Evolutionary conservation across 2,888 invertebrate species (phyloP), one percentile per base, ranked within the genome.

Genomic region (Parthenolecanium corni): DNA sequence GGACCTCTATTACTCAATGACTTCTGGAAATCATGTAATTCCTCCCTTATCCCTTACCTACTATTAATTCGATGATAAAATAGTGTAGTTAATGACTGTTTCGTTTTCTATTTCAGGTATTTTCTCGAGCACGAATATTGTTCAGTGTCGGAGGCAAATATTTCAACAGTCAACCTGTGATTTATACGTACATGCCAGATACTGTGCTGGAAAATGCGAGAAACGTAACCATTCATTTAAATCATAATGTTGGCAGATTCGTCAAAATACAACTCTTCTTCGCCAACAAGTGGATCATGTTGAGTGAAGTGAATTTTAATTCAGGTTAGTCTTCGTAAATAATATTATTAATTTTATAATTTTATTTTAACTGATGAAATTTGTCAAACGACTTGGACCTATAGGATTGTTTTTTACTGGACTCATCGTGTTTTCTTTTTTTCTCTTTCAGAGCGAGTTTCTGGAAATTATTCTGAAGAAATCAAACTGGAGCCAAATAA

Each of bases 241-340:
- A 81, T 69, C 73, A 77, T 65, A 75, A 80, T 64, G 71, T 81
- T 3, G 86, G 80, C 31, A 77, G 75, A 67, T 81, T 78, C 71
- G 76, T 86, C 68, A 82, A 79, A 74, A 72, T 81, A 68, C 76
- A 80, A 65, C 76, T 85, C 47, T 79, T 78, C 71, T 86, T 85
- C 71, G 82, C 82, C 53, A 77, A 80, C 57, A 77, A 78, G 63
- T 84, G 84, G 84, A 80, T 86, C 69, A 80, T 85, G 78, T 77
- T 86, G 68, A 82, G 84, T 71, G 86, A 86, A 74, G 79, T 85
- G 64, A 74, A 76, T 47, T 81, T 81, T 70, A 78, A 80, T 67
- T 79, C 79, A 67, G 76, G 81, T 80, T 72, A 75, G 74, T 71
- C 49, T 6, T 4, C 31, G 31, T 31, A 4, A n/a, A 42, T 11